Evolutionary conservation across 2,113 vertebrate genomes (phyloP).

Genomic region (Odocoileus virginianus): DNA sequence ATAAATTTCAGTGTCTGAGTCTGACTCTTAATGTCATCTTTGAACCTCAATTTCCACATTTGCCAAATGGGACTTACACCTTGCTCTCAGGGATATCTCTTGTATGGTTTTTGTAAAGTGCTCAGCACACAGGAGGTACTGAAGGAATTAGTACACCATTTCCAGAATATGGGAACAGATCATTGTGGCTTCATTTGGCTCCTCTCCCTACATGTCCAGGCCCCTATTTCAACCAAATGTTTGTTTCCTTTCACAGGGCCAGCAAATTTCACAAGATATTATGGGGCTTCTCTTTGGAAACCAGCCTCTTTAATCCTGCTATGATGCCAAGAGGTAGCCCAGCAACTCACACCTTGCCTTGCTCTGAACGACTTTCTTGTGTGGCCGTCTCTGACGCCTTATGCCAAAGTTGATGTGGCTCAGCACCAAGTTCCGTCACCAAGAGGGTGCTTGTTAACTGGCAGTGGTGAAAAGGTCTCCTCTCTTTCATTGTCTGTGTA

Average conservation of each 20-base stretch:
- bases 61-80: neutral
- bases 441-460: neutral
- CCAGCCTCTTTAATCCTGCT: neutral
- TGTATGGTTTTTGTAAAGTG: neutral
- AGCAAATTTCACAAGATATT: neutral
- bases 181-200: neutral
- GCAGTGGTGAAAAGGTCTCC: neutral
- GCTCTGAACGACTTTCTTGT: neutral
- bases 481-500: too few species aligned
- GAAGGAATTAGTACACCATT: neutral
- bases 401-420: fast-evolving
- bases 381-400: fast-evolving
- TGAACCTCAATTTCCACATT: neutral
- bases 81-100: neutral
- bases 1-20: neutral
- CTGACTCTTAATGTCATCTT: neutral
- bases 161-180: neutral
- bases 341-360: neutral
- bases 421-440: neutral
- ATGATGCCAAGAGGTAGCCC: neutral
- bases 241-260: neutral
- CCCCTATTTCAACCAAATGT: neutral
- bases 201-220: neutral
- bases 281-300: neutral
- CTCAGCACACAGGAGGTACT: neutral